Conservation (phyloP, 2,888 invertebrate genomes). For the Nemotelus nigrinus region DNA sequence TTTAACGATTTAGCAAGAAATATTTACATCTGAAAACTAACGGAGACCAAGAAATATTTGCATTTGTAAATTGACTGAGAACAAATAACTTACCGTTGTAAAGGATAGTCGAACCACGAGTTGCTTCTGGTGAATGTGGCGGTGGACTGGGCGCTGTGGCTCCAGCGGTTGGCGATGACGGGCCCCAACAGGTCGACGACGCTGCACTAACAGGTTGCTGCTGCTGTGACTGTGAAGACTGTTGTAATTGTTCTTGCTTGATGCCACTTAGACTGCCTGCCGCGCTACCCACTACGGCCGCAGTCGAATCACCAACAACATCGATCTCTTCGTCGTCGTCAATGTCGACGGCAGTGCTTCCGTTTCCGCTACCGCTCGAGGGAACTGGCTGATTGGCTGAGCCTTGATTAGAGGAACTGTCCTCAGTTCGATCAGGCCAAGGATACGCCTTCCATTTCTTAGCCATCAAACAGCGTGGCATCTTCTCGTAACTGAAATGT, state of each 20-base stretch:
- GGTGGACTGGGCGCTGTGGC: constrained; percentile 80
- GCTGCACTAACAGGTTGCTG: constrained; percentile 57
- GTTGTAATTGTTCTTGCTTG: constrained; percentile 57
- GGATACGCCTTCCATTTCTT: constrained; percentile 93
- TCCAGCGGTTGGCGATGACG: constrained; percentile 79
- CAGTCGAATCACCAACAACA: constrained; percentile 77
- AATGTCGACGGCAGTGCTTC: constrained; percentile 62
- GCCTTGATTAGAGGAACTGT: constrained; percentile 56
- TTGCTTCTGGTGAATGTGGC: constrained; percentile 71
- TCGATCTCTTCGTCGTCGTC: constrained; percentile 85
- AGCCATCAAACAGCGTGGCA: constrained; percentile 96
- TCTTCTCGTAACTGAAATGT: constrained; percentile 64
- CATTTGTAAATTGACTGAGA: not conserved
- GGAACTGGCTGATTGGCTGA: constrained; percentile 56
- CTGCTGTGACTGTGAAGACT: constrained; percentile 44
- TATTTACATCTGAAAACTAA: not conserved
- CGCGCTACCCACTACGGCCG: constrained; percentile 45
- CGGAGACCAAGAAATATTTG: not conserved
- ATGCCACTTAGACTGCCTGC: constrained; percentile 5
- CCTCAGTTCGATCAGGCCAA: constrained; percentile 74
- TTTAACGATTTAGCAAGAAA: not conserved
- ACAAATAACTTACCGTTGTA: constrained; percentile 75
- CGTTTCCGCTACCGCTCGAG: constrained; percentile 15
- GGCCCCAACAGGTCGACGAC: constrained; percentile 74
- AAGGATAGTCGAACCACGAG: constrained; percentile 76